Percentiles rank a stretch among this genome's conserved stretches.
Evolutionary conservation across 1,140 invertebrate species (phyloP).

Genomic region (Caenorhabditis inopinata): DNA sequence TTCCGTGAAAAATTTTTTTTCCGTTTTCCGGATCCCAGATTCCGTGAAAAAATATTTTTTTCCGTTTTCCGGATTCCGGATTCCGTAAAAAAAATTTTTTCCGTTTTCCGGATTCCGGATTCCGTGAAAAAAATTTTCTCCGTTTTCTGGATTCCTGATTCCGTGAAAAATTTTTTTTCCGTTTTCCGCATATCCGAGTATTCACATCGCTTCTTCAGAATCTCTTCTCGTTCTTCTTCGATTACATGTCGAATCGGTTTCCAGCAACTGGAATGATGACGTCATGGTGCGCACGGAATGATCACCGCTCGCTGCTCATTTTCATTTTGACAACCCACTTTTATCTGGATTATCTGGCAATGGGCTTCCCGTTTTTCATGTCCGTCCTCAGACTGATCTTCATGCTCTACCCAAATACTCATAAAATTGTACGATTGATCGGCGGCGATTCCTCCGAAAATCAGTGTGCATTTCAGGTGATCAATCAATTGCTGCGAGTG

Average conservation of each 20-base stretch:
- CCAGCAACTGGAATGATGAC: slow-evolving; percentile 20
- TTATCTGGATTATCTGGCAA: slow-evolving; percentile 15
- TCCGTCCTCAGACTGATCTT: not conserved
- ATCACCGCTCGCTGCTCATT: not conserved
- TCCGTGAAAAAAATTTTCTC: no score
- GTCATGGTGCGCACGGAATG: not conserved
- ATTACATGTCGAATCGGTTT: not conserved
- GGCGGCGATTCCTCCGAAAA: no score
- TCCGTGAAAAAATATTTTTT: no score
- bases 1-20: no score
- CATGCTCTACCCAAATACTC: slow-evolving; percentile 10
- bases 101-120: no score
- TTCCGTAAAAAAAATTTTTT: no score
- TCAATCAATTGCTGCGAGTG: not conserved
- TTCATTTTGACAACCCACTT: not conserved
- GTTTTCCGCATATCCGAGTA: not conserved
- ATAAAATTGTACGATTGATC: not conserved
- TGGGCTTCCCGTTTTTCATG: slow-evolving; percentile 18
- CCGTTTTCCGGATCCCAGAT: no score
- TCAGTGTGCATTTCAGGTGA: not conserved
- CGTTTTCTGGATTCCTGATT: no score
- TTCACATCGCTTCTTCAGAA: not conserved
- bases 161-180: not conserved
- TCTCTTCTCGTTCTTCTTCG: not conserved
- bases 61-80: no score